These are phyloP conservation scores for Peromyscus polionotus DNA, from an alignment of 2,113 vertebrate species.

Conservation along the genomic window DNA sequence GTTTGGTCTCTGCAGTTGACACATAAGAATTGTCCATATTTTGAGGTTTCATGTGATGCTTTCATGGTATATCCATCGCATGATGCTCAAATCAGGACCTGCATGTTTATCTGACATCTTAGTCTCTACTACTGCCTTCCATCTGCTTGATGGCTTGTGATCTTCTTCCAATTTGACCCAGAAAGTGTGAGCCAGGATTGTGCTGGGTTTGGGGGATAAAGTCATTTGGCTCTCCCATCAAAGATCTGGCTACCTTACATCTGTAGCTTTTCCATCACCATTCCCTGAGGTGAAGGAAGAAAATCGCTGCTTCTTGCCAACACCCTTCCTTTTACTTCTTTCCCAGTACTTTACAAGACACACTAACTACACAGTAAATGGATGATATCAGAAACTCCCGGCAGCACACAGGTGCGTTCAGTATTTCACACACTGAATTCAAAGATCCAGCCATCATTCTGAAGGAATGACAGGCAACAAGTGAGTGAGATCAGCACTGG, in stretches of 20 bases:
- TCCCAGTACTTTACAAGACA: not conserved
- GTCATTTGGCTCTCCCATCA: not conserved
- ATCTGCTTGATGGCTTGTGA: not conserved
- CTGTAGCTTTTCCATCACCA: not conserved
- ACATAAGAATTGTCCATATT: not conserved
- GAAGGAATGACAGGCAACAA: not conserved
- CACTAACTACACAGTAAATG: not conserved
- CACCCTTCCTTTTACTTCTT: not conserved
- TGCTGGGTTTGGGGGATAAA: not conserved
- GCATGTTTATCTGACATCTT: not conserved
- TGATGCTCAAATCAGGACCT: not conserved
- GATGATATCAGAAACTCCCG: not conserved
- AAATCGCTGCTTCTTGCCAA: not conserved
- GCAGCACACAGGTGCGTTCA: not conserved
- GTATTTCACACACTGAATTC: not conserved
- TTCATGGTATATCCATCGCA: not conserved
- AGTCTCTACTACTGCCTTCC: not conserved
- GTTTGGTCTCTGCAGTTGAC: not conserved
- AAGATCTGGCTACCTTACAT: not conserved
- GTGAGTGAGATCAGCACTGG: not conserved
- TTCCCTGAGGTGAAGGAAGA: not conserved
- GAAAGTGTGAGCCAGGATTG: not conserved
- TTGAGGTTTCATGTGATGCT: not conserved
- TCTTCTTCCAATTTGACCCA: not conserved
- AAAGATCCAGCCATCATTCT: not conserved